A percentile compares a stretch with the other conserved stretches of the same genome.
phyloP scores from a whole-genome alignment of 2,113 vertebrate species.

The Podarcis cretensis region DNA sequence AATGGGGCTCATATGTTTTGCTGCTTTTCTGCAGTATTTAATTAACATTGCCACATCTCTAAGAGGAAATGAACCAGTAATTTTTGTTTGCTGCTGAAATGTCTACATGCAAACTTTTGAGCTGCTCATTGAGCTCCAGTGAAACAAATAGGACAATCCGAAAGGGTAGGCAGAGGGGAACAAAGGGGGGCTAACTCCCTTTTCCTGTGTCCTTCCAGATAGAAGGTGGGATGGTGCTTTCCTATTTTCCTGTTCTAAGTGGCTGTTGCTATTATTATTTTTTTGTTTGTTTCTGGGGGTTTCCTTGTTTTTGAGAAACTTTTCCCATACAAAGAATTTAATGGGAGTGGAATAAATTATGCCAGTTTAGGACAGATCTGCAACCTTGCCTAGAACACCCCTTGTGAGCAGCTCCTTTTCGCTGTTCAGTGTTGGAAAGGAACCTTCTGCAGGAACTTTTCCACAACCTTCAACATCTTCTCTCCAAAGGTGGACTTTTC shows the following conservation, averaged over 20 bases:
- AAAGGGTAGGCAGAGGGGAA: neutral
- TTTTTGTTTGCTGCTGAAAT: constrained; percentile 17
- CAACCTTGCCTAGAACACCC: too few species aligned
- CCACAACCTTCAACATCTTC: neutral
- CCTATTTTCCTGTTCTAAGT: too few species aligned
- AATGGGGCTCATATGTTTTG: constrained; percentile 1
- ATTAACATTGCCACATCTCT: constrained; percentile 12
- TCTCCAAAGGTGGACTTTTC: neutral
- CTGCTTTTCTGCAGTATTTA: constrained; percentile 6
- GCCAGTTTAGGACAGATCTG: neutral
- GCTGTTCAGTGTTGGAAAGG: neutral
- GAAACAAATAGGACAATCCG: neutral
- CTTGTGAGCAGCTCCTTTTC: neutral
- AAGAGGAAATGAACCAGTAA: neutral
- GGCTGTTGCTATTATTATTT: too few species aligned
- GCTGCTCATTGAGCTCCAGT: neutral
- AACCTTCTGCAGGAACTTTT: neutral
- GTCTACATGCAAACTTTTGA: neutral
- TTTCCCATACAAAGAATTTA: too few species aligned
- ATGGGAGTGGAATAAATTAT: neutral
- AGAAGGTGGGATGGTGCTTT: too few species aligned
- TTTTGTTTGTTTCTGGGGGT: too few species aligned
- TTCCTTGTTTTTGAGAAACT: too few species aligned
- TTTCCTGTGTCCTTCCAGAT: too few species aligned
- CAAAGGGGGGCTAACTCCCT: too few species aligned